Base-by-base conservation (phyloP, 1,140 invertebrate species). In the Zaprionus africanus region DNA sequence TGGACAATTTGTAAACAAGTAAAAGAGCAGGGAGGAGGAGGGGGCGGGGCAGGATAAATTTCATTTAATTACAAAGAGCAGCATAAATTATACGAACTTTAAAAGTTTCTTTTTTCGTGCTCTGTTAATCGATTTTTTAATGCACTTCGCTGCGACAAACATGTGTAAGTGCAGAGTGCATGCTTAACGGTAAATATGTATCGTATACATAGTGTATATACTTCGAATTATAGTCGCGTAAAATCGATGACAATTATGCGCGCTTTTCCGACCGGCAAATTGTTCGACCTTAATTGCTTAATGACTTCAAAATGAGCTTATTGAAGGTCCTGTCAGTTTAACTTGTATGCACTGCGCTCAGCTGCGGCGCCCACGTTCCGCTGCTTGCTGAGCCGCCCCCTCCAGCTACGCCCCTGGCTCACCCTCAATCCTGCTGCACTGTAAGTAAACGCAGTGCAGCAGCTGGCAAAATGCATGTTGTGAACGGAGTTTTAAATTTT, bases 401-500 rank as follows among this genome's bases (percentile, higher is more conserved):
- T 6, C 6, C n/a, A 46, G 7, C 41, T 11, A 19, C 6, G 41
- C 41, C n/a, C n/a, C 22, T 22, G 22, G 53, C 24, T 41, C 60
- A 41, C 38, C 58, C 68, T 11, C 34, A 22, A 19, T 59, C 66
- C 60, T 79, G 79, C 61, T 77, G 58, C 15, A 13, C 76, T 69
- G 83, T 71, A 80, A 64, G 61, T 75, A 67, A 76, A 79, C 57
- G 60, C 46, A 62, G n/a, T 4, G 41, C 60, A 62, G 70, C 76
- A 76, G 76, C 53, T 87, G 70, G 60, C 83, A 72, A 78, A 87
- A 83, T 81, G 80, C 70, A 87, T 82, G 80, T 87, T 88, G 70
- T 60, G 64, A 84, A 83, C 73, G 78, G 68, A 88, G 68, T 88
- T 46, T 88, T 59, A 79, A 88, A 90, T 79, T 88, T 84, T 81